Evolutionary conservation across 2,797 vertebrate genomes (phyloP).

Genomic region (Urosaurus nigricauda): DNA sequence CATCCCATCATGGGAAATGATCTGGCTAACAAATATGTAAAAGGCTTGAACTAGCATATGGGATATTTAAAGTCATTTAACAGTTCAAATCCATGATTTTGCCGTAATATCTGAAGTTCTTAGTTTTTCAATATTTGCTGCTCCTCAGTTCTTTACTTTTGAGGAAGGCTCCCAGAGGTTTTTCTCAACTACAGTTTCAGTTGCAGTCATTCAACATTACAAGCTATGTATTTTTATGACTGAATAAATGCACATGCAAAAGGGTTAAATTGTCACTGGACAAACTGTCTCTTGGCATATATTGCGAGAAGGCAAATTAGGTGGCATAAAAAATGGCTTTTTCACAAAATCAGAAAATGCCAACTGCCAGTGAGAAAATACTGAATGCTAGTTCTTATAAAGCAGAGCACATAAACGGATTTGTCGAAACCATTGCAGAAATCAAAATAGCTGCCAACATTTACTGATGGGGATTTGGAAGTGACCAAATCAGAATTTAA

Average conservation of each 20-base stretch:
- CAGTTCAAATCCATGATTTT: neutral
- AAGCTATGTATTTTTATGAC: neutral
- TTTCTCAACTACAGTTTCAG: neutral
- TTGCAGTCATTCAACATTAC: neutral
- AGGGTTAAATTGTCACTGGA: neutral
- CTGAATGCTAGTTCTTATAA: neutral
- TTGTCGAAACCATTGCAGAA: neutral
- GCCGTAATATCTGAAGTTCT: neutral
- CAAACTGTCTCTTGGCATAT: neutral
- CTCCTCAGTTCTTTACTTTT: neutral
- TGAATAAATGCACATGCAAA: neutral
- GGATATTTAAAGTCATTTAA: neutral
- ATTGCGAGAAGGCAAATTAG: neutral
- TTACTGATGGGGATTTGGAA: neutral
- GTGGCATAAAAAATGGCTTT: neutral
- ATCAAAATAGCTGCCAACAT: slow-evolving; percentile 2
- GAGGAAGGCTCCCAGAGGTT: neutral
- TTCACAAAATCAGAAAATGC: neutral
- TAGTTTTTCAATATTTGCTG: neutral
- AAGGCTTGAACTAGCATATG: neutral
- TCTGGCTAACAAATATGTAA: neutral
- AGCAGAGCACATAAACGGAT: neutral
- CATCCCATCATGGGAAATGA: neutral
- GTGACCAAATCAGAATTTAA: neutral
- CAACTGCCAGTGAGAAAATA: neutral